These are phyloP conservation scores for Lasioglossum pauxillum DNA, from an alignment of 2,888 invertebrate genomes.

Conservation along the genomic window DNA sequence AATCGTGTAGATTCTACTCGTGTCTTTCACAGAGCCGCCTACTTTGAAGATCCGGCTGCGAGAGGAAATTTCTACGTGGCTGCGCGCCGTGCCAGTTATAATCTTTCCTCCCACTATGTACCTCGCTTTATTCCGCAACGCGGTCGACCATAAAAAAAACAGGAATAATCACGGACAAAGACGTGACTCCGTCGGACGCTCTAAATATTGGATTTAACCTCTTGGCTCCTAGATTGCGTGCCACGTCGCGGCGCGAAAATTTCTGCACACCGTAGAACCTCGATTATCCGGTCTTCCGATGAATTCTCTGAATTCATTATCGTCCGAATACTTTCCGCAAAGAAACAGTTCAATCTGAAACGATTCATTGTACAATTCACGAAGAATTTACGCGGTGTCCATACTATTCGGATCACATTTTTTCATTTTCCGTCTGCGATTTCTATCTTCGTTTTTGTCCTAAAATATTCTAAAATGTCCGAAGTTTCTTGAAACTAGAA, in stretches of 20 bases:
- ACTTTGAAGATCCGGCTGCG: background rate
- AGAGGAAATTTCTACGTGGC: slow-evolving; percentile 22
- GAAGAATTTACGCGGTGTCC: no score
- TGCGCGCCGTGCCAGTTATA: background rate
- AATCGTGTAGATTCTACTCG: slow-evolving; percentile 22
- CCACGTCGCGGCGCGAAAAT: background rate
- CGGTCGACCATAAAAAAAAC: slow-evolving; percentile 20
- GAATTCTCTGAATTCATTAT: no score
- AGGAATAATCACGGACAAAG: slow-evolving; percentile 10
- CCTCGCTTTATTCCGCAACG: background rate
- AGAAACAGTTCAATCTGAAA: background rate
- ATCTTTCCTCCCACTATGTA: background rate
- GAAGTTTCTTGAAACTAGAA: no score
- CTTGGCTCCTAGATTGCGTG: background rate
- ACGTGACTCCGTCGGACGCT: background rate
- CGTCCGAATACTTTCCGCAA: background rate
- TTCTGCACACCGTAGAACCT: background rate
- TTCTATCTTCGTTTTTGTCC: no score
- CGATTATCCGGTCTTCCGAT: background rate
- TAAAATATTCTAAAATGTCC: no score
- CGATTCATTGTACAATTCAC: background rate
- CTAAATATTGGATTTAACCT: background rate
- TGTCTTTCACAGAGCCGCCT: slow-evolving; percentile 1
- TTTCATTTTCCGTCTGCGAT: background rate
- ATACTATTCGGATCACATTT: no score